phyloP scores from a whole-genome alignment of 1,140 invertebrate genomes.

The Cheumatopsyche charites region DNA sequence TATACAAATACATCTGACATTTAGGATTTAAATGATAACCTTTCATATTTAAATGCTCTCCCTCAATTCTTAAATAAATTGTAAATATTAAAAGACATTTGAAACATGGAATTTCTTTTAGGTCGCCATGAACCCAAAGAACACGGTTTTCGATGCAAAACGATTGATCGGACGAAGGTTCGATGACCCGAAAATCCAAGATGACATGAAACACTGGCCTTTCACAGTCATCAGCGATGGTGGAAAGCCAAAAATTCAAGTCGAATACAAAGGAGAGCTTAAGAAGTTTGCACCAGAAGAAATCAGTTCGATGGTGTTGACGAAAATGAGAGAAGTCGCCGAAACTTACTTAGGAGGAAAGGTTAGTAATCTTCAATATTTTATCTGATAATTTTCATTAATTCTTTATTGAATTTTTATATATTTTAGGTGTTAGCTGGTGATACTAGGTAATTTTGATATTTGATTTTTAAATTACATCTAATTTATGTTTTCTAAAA shows the following conservation, averaged over 20 bases:
- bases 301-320: constrained; percentile 85
- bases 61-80: too few species aligned
- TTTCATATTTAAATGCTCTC: too few species aligned
- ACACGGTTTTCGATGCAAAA: constrained; percentile 86
- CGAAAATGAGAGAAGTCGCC: constrained; percentile 75
- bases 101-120: too few species aligned
- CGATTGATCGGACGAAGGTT: constrained; percentile 78
- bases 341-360: constrained; percentile 66
- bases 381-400: too few species aligned
- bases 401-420: too few species aligned
- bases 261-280: constrained; percentile 77
- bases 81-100: too few species aligned
- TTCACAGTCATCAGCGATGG: constrained; percentile 73
- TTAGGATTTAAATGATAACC: too few species aligned
- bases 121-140: constrained; percentile 82
- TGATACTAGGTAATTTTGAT: constrained; percentile 56
- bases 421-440: too few species aligned
- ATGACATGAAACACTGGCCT: constrained; percentile 81
- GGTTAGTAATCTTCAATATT: constrained; percentile 35
- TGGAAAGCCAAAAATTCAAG: constrained; percentile 77
- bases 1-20: too few species aligned
- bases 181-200: constrained; percentile 76
- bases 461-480: neutral
- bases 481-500: neutral
- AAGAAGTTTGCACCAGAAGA: constrained; percentile 85